Conservation (phyloP, 2,113 vertebrate genomes). For the Passer montanus region DNA sequence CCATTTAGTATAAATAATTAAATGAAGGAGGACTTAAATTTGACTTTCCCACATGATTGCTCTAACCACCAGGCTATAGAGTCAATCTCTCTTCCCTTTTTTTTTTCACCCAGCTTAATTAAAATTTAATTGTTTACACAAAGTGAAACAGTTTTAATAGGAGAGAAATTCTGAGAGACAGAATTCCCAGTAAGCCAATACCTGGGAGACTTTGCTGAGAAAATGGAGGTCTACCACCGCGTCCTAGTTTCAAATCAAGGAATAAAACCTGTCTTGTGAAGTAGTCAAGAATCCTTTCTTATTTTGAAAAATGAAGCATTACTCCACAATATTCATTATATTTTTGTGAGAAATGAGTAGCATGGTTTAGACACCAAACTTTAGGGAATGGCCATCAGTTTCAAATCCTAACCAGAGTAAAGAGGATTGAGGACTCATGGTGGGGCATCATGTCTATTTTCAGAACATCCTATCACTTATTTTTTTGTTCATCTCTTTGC, state of each 20-base stretch:
- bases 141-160: slow-evolving; percentile 42
- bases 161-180: slow-evolving; percentile 13
- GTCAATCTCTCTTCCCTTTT: slow-evolving; percentile 5
- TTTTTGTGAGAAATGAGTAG: neutral
- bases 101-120: neutral
- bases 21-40: slow-evolving; percentile 18
- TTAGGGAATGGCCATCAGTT: neutral
- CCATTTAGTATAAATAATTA: slow-evolving; percentile 66
- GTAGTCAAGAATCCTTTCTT: neutral
- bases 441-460: neutral
- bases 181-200: neutral
- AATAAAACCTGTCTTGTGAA: neutral
- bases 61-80: slow-evolving; percentile 49
- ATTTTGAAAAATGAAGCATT: neutral
- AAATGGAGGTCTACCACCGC: neutral
- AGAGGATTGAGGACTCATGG: neutral
- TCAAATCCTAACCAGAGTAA: neutral
- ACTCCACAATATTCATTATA: neutral
- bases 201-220: neutral
- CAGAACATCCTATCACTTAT: neutral
- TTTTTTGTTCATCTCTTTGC: neutral
- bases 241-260: neutral
- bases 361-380: neutral
- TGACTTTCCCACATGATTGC: slow-evolving; percentile 42
- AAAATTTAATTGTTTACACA: slow-evolving; percentile 66